phyloP scores from a whole-genome alignment of 2,888 invertebrate species.

The Mythimna vitellina region DNA sequence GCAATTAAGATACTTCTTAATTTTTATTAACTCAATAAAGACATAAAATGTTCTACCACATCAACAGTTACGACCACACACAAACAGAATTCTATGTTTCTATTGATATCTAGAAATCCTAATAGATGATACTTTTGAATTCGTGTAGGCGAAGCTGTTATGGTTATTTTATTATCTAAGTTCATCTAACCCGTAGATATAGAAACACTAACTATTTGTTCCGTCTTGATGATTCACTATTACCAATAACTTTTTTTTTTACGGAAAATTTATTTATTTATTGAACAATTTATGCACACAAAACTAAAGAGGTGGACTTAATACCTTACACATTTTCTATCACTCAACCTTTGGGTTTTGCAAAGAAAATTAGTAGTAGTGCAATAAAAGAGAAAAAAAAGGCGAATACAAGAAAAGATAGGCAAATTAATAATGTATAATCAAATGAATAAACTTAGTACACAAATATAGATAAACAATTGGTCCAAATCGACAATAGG shows the following conservation, averaged over 20 bases:
- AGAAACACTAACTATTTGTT: not conserved
- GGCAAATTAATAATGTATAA: no score
- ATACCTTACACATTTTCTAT: no score
- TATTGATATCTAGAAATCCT: slow-evolving; percentile 24
- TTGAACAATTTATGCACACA: no score
- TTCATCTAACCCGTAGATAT: slow-evolving; percentile 32
- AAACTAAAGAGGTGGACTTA: no score
- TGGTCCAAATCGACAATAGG: no score
- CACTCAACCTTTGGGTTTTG: no score
- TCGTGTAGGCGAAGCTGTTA: slow-evolving; percentile 38
- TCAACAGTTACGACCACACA: slow-evolving; percentile 19
- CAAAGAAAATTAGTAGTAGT: no score
- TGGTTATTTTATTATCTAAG: slow-evolving; percentile 29
- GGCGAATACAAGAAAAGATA: no score
- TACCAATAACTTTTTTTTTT: not conserved
- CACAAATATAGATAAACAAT: no score
- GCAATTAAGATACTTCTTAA: slow-evolving; percentile 36
- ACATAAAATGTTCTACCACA: slow-evolving; percentile 31
- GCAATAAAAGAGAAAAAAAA: no score
- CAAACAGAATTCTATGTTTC: not conserved
- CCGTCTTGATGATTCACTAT: not conserved
- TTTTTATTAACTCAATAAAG: slow-evolving; percentile 40
- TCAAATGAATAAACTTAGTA: no score
- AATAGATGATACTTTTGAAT: not conserved
- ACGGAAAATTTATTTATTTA: no score